Percentiles rank a stretch among this genome's conserved stretches.
phyloP scores from a whole-genome alignment of 2,113 vertebrate genomes.

The Mustela nigripes region DNA sequence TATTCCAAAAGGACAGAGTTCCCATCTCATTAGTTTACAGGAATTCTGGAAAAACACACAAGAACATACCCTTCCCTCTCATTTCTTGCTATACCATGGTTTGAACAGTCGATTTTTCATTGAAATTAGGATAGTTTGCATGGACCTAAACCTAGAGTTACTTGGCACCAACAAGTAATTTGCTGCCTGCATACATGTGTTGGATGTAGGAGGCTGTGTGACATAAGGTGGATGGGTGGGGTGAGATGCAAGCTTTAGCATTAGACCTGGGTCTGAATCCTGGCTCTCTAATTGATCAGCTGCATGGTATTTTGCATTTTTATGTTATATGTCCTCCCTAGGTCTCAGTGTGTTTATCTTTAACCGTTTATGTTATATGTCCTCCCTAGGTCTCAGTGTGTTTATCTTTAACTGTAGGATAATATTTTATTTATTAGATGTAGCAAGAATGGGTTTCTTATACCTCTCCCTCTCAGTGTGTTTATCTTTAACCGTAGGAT shows the following conservation, averaged over 20 bases:
- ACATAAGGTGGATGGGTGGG: accelerated
- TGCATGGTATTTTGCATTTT: not conserved
- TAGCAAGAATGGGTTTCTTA: not conserved
- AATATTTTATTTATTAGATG: not conserved
- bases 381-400: not conserved
- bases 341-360: not conserved
- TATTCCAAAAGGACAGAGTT: not conserved
- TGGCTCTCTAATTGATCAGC: not conserved
- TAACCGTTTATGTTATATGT: not conserved
- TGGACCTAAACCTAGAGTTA: not conserved
- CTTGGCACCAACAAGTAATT: not conserved
- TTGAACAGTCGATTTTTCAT: not conserved
- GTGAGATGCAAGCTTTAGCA: not conserved
- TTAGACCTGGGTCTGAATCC: not conserved
- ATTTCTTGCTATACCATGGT: not conserved
- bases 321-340: not conserved
- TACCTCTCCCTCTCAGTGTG: not conserved
- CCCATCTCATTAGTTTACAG: not conserved
- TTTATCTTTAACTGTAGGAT: not conserved
- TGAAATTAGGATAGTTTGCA: not conserved
- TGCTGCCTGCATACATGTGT: not conserved
- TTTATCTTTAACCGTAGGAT: not conserved
- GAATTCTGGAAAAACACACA: not conserved
- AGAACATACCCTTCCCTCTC: not conserved
- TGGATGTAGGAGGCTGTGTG: not conserved